Evolutionary conservation across 2,888 invertebrate species (phyloP).

Genomic region (Lydus trimaculatus): DNA sequence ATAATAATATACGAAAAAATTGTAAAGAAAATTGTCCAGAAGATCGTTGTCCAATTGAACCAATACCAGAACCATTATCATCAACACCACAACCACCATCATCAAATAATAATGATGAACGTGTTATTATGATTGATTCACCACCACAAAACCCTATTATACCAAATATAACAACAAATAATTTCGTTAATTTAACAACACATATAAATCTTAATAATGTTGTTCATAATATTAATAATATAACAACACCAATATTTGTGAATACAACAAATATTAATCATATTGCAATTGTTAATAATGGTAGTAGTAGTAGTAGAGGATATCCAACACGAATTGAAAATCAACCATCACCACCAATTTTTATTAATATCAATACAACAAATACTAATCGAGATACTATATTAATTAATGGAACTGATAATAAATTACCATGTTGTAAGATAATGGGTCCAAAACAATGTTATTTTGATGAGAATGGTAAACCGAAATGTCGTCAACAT

Average conservation of each 20-base stretch:
- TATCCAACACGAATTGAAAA: not conserved
- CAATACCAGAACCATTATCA: not conserved
- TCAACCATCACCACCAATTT: constrained; percentile 1
- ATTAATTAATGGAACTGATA: not conserved
- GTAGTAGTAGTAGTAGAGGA: not conserved
- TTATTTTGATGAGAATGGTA: constrained; percentile 17
- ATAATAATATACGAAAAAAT: not conserved
- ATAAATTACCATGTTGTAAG: constrained; percentile 15
- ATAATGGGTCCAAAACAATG: constrained; percentile 22
- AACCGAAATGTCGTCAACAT: constrained; percentile 14
- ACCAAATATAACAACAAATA: constrained; percentile 25
- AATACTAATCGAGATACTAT: not conserved
- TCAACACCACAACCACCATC: constrained; percentile 1
- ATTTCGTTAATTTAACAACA: constrained; percentile 26
- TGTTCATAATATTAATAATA: constrained; percentile 26
- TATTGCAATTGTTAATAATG: constrained; percentile 13
- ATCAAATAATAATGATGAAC: constrained; percentile 7
- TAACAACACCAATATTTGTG: constrained; percentile 23
- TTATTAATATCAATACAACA: not conserved
- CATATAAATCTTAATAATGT: constrained; percentile 26
- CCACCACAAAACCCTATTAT: not conserved
- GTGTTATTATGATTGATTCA: not conserved
- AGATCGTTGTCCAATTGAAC: not conserved
- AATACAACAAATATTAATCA: constrained; percentile 31
- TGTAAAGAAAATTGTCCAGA: not conserved